phyloP scores from a whole-genome alignment of 2,797 vertebrate species.

The Gymnopithys bicolor region DNA sequence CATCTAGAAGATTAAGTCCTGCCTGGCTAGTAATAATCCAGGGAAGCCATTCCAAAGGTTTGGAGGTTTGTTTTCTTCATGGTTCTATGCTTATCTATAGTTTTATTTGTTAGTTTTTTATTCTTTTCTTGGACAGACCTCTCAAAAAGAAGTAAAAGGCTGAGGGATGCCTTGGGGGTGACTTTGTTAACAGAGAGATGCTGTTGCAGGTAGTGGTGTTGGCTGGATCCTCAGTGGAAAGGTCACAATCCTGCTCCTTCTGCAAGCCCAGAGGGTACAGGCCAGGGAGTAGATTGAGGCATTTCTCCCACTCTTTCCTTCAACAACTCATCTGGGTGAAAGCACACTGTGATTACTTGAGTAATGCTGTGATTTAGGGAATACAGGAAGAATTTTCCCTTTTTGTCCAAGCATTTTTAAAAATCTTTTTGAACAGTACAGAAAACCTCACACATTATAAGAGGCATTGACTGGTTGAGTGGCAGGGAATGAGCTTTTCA shows the following conservation, averaged over 20 bases:
- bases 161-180: not conserved
- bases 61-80: not conserved
- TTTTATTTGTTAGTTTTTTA: not conserved
- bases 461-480: not conserved
- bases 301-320: not conserved
- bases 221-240: not conserved
- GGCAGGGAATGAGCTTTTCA: not conserved
- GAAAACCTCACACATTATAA: not conserved
- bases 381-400: not conserved
- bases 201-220: not conserved
- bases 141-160: not conserved
- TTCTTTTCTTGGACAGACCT: not conserved
- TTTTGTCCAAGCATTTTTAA: not conserved
- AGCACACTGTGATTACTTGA: rapidly evolving
- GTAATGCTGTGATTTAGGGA: not conserved
- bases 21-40: conserved; percentile 33
- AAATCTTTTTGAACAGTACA: not conserved
- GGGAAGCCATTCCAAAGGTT: conserved; percentile 5
- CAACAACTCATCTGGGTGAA: not conserved
- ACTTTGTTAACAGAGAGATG: not conserved
- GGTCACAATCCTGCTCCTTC: not conserved
- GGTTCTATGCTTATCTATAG: not conserved
- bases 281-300: rapidly evolving
- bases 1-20: conserved; percentile 54
- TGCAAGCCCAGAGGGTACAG: not conserved